phyloP scores from a whole-genome alignment of 2,888 invertebrate genomes.

The Hermodice carunculata region DNA sequence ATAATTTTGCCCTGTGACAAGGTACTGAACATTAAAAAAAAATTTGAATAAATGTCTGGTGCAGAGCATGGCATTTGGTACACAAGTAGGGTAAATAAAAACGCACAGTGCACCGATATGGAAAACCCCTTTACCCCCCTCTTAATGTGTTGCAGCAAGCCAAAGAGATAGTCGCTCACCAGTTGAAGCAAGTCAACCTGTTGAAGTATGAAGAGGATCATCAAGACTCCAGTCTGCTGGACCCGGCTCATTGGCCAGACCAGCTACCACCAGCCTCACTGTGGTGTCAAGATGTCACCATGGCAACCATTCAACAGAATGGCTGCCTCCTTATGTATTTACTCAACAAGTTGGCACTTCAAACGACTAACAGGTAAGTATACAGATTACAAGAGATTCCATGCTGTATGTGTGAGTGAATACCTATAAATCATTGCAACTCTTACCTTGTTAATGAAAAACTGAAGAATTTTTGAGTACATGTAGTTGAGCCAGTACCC shows the following conservation, averaged over 20 bases:
- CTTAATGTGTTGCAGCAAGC: background rate
- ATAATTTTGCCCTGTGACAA: no score
- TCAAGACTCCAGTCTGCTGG: slow-evolving; percentile 14
- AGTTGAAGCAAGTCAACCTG: slow-evolving; percentile 9
- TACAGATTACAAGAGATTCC: no score
- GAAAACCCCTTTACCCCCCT: background rate
- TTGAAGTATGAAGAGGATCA: background rate
- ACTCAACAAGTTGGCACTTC: slow-evolving; percentile 1
- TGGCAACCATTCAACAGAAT: slow-evolving; percentile 23
- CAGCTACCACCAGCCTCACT: slow-evolving; percentile 9
- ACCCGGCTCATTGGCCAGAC: slow-evolving; percentile 22
- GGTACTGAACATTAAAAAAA: no score
- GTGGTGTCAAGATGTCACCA: slow-evolving; percentile 25
- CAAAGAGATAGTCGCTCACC: background rate
- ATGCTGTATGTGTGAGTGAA: no score
- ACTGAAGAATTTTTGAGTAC: no score
- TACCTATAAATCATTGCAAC: no score
- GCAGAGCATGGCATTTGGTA: no score
- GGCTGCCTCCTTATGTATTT: slow-evolving; percentile 20
- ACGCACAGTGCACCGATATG: background rate
- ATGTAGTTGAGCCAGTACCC: no score
- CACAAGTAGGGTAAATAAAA: no score
- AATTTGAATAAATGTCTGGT: no score
- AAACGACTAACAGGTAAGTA: background rate
- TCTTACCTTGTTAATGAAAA: no score